Percentiles rank a stretch among this genome's conserved stretches.
phyloP scores from a whole-genome alignment of 2,888 invertebrate species.

The Yponomeuta evonymella region DNA sequence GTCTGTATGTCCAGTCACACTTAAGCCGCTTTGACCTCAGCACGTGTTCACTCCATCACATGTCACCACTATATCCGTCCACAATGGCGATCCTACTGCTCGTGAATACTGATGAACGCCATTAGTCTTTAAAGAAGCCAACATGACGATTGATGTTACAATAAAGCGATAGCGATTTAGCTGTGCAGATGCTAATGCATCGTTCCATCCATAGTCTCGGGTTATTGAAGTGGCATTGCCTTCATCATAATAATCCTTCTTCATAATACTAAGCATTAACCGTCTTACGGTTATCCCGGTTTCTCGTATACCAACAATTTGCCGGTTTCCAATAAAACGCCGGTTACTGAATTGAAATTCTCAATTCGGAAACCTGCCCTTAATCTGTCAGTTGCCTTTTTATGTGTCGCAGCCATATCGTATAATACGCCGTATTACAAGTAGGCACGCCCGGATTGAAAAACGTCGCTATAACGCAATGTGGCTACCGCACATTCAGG shows the following conservation, averaged over 20 bases:
- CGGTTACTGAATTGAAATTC: no score
- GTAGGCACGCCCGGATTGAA: no score
- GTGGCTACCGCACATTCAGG: no score
- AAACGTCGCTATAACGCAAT: no score
- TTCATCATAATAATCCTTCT: neutral
- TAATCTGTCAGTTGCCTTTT: no score
- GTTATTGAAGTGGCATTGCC: neutral
- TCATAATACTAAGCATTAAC: neutral
- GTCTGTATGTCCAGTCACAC: neutral
- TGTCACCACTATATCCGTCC: constrained; percentile 8
- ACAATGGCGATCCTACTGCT: constrained; percentile 6
- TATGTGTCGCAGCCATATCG: no score
- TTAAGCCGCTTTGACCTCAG: constrained; percentile 7
- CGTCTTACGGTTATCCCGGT: no score
- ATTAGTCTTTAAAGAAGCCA: constrained; percentile 21
- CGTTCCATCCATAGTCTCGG: neutral
- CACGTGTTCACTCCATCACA: constrained; percentile 9
- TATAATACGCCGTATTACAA: no score
- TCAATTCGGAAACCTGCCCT: no score
- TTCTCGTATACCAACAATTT: no score
- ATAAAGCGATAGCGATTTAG: neutral
- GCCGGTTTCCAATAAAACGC: no score
- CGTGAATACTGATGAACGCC: constrained; percentile 21
- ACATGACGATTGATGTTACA: neutral
- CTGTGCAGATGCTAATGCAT: neutral